Conservation (phyloP, 2,113 vertebrate genomes). For the Charina bottae region DNA sequence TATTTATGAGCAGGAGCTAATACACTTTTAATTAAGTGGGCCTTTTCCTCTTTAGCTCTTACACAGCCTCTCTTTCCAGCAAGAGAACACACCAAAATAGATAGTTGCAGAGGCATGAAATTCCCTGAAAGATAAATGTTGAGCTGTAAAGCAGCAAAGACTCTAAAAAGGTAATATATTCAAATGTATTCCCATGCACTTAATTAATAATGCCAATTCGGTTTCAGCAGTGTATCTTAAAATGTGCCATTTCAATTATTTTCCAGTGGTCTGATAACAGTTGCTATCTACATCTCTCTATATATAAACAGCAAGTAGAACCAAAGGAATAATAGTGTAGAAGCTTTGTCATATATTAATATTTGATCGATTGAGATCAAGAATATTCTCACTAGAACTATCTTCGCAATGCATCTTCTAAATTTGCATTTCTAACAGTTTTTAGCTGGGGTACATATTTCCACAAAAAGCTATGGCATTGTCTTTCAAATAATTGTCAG, state of each 20-base stretch:
- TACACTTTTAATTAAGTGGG: constrained; percentile 69
- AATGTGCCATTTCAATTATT: constrained; percentile 40
- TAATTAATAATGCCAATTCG: constrained; percentile 62
- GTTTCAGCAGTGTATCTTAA: constrained; percentile 37
- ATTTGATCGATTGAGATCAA: constrained; percentile 26
- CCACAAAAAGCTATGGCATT: not conserved
- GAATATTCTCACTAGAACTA: not conserved
- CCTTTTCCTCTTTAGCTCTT: constrained; percentile 53
- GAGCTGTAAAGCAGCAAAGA: constrained; percentile 56
- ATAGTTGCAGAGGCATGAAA: constrained; percentile 41
- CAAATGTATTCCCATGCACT: constrained; percentile 57
- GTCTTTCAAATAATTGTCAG: not conserved
- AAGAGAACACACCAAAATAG: constrained; percentile 46
- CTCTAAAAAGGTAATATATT: constrained; percentile 50
- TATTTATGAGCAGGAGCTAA: constrained; percentile 68
- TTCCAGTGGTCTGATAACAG: constrained; percentile 49
- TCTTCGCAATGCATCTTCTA: not conserved
- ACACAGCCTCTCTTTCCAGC: constrained; percentile 30
- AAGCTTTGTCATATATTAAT: constrained; percentile 32
- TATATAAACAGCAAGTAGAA: constrained; percentile 19
- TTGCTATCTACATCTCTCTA: constrained; percentile 28
- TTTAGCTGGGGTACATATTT: not conserved
- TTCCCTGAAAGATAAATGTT: constrained; percentile 50
- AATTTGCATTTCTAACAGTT: not conserved
- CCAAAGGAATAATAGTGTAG: constrained; percentile 27